These are phyloP conservation scores for Meteorus colon DNA, from an alignment of 2,888 invertebrate species.

Conservation along the genomic window DNA sequence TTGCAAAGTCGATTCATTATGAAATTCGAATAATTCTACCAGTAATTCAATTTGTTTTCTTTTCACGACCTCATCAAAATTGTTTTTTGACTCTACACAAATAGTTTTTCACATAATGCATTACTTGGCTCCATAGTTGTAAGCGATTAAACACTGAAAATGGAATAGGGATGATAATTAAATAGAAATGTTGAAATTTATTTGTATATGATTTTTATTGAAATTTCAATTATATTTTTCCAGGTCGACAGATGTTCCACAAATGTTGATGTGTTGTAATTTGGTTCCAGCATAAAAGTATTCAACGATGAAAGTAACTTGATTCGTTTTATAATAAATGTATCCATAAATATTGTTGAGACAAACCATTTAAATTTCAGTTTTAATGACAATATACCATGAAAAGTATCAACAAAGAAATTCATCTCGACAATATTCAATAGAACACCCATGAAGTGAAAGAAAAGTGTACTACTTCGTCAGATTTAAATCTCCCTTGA, in stretches of 20 bases:
- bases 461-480: neutral
- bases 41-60: neutral
- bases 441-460: neutral
- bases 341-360: neutral
- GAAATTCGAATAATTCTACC: neutral
- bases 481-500: neutral
- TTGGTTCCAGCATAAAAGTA: neutral
- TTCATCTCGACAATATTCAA: neutral
- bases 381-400: neutral
- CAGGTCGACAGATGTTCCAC: neutral
- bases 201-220: neutral
- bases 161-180: constrained; percentile 6
- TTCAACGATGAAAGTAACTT: neutral
- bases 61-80: neutral
- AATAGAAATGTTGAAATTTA: constrained; percentile 11
- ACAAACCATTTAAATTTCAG: neutral
- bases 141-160: neutral
- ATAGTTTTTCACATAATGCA: neutral
- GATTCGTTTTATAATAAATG: neutral
- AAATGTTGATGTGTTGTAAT: neutral
- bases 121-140: neutral
- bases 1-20: neutral
- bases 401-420: neutral
- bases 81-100: neutral
- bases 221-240: constrained; percentile 5